A percentile compares a stretch with the other conserved stretches of the same genome.
phyloP scores from a whole-genome alignment of 2,888 invertebrate genomes.

The Agonopterix heracliana region DNA sequence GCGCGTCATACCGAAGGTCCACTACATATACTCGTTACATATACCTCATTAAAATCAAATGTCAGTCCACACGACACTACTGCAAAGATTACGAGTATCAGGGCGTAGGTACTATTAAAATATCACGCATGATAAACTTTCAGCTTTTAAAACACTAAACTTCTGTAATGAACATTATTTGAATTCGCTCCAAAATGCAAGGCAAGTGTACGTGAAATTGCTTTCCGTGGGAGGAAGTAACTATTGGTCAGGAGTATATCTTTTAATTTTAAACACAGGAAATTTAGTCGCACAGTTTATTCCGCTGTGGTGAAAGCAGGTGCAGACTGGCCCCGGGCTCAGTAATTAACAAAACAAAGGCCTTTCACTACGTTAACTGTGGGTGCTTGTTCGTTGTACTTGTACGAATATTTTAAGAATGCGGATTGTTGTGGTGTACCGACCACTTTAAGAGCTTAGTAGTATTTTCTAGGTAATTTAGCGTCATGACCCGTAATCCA shows the following conservation, averaged over 20 bases:
- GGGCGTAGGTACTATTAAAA: too few species aligned
- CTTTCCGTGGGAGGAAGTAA: constrained; percentile 8
- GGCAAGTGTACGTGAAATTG: constrained; percentile 3
- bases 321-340: constrained; percentile 48
- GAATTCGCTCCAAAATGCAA: neutral
- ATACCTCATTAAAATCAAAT: too few species aligned
- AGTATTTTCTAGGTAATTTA: constrained; percentile 16
- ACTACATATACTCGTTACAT: too few species aligned
- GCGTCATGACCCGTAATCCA: constrained; percentile 7
- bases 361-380: constrained; percentile 41
- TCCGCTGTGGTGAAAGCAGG: constrained; percentile 55
- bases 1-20: too few species aligned
- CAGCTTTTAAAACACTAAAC: too few species aligned
- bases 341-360: constrained; percentile 68
- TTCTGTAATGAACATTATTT: neutral
- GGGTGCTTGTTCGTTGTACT: constrained; percentile 24
- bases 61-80: too few species aligned
- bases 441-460: constrained; percentile 17
- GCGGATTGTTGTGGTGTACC: constrained; percentile 36
- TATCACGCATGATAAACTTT: too few species aligned
- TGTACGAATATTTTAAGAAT: constrained; percentile 25
- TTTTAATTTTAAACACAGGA: constrained; percentile 56
- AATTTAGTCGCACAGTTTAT: constrained; percentile 56
- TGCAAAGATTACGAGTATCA: too few species aligned
- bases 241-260: constrained; percentile 48